phyloP scores from a whole-genome alignment of 2,888 invertebrate species.

The Athripsodes cinereus region DNA sequence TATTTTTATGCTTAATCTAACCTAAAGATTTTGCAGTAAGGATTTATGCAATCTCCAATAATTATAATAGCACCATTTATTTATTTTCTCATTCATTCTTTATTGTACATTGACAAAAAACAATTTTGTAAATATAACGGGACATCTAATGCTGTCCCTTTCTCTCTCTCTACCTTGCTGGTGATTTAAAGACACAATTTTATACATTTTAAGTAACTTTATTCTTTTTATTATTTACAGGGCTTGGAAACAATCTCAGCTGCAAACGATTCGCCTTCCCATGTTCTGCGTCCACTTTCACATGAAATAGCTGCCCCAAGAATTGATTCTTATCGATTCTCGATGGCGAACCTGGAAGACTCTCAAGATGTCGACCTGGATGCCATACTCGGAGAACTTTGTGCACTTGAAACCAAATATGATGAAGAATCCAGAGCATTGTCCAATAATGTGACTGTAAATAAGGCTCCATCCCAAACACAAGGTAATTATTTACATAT shows the following conservation, averaged over 20 bases:
- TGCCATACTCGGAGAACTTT: constrained; percentile 92
- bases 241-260: constrained; percentile 54
- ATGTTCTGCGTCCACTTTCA: constrained; percentile 55
- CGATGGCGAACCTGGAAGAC: constrained; percentile 94
- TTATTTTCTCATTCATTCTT: too few species aligned
- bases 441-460: constrained; percentile 1
- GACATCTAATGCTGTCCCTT: too few species aligned
- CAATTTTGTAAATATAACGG: too few species aligned
- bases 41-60: too few species aligned
- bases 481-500: neutral
- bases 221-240: constrained; percentile 50
- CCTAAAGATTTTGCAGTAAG: too few species aligned
- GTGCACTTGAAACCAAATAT: constrained; percentile 75
- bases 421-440: constrained; percentile 48
- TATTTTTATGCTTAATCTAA: too few species aligned
- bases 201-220: too few species aligned
- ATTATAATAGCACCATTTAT: too few species aligned
- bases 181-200: too few species aligned
- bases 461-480: constrained; percentile 12
- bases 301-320: constrained; percentile 72
- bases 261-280: constrained; percentile 6
- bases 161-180: too few species aligned
- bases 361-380: constrained; percentile 95
- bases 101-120: too few species aligned
- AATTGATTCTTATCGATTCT: constrained; percentile 87